Percentiles rank a stretch among this genome's conserved stretches.
phyloP scores from a whole-genome alignment of 2,113 vertebrate species.

The Lepus europaeus region DNA sequence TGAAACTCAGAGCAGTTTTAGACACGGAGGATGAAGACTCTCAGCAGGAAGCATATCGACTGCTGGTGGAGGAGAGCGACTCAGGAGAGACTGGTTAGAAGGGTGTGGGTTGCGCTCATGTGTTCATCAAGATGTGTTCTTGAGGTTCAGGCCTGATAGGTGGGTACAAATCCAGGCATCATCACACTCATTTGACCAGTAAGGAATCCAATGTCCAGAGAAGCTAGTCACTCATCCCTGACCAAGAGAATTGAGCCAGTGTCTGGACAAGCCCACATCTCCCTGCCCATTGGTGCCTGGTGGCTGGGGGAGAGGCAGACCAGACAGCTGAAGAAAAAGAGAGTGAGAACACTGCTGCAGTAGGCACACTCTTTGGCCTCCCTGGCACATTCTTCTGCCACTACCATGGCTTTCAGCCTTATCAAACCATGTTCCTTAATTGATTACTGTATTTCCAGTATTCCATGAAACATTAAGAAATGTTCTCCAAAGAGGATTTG shows the following conservation, averaged over 20 bases:
- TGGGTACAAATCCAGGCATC: background rate
- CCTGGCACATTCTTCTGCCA: background rate
- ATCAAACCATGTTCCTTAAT: background rate
- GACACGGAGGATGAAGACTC: conserved; percentile 5
- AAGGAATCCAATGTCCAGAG: background rate
- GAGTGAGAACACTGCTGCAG: background rate
- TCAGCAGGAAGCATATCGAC: background rate
- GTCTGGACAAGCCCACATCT: background rate
- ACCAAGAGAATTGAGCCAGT: background rate
- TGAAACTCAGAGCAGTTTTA: conserved; percentile 61
- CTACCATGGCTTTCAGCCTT: background rate
- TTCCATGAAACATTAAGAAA: background rate
- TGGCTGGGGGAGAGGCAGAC: background rate
- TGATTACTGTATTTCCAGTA: background rate
- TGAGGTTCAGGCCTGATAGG: background rate
- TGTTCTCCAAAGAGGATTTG: background rate
- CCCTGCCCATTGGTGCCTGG: background rate
- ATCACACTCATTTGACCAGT: background rate
- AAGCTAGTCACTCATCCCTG: background rate
- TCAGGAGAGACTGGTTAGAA: background rate
- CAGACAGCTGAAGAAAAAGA: background rate
- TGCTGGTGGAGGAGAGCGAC: background rate
- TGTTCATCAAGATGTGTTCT: background rate
- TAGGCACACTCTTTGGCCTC: background rate
- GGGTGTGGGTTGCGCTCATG: too few relatives aligned